Base-by-base conservation (phyloP, 2,797 vertebrate species). In the Cyprinodon diabolis region DNA sequence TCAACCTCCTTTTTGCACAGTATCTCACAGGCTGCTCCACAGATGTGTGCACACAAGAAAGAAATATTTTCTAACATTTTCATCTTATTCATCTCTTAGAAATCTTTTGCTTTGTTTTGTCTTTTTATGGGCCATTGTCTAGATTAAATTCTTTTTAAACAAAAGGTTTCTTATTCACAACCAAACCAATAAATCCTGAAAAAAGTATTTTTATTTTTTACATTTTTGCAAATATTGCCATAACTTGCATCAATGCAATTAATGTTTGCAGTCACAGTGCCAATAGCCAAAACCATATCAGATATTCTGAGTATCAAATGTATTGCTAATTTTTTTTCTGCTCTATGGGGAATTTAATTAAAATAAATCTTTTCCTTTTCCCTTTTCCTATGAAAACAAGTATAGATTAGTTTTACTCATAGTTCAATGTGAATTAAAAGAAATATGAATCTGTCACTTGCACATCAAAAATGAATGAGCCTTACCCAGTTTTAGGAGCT, bases 141-240 rank as follows among this genome's bases (percentile, higher is more conserved):
- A 68, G 63, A 78, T 79, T 65, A 56, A 80, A 76, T 69, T 80
- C 78, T 84, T 88, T 88, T 77, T 81, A 83, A 82, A 73, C 77
- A 81, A 60, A 56, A 47, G 40, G 43, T 84, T 74, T 85, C n/a
- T 51, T 17, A 74, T 70, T 79, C 75, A 78, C 72, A 84, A 73
- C 75, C 80, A 74, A 77, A 69, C 19, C 84, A 78, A 83, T 77
- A 7, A 75, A 74, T 79, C 21, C 77, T 55, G 35, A 83, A 80
- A 67, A 73, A 6, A 30, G 7, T 37, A 2, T 13, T n/a, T 40
- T 12, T 11, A 43, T 63, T 40, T 57, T 9, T 77, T 71, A 71
- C 56, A 60, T 69, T 19, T 81, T 66, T 74, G 5, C 11, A 51
- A 54, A 45, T 75, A 21, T 71, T 49, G 10, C 15, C 15, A 60